Base-by-base conservation (phyloP, 2,888 invertebrate genomes). In the Choristoneura rosaceana region DNA sequence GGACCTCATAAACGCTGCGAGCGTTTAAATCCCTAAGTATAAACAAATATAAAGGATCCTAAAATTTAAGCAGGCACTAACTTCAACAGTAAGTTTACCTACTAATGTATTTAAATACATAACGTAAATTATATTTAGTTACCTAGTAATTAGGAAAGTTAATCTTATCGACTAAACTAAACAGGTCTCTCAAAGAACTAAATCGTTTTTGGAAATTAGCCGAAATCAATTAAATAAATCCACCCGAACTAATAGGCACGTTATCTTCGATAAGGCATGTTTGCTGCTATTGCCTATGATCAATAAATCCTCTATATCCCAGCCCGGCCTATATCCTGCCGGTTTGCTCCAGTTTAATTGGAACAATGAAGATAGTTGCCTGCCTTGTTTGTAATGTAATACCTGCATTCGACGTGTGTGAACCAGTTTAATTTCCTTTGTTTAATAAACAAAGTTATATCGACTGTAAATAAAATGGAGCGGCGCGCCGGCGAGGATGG, bases 351-450 rank as follows among this genome's bases (percentile, higher is more conserved):
- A 87, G 85, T 87, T 89, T 84, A 80, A 82, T 83, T 79, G 81
- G 84, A 84, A 90, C 89, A 89, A 88, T 87, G 79, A 84, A 85
- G 86, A 86, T 86, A 84, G 86, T 89, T 86, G 92, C 91, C 89
- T 90, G 86, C 90, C 78, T 78, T 88, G 83, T 77, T 69, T 73
- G 68, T 69, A 69, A 73, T 73, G 68, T 69, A 69, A 73, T 73
- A 69, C 73, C 62, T 69, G 73, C 64, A 69, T 59, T 73, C 87
- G 90, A 90, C 90, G 91, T 91, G 88, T 91, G 90, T 86, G 88
- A 90, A 89, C 89, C 85, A 87, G 87, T 89, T 90, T 87, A 88
- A 86, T 87, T 88, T 83, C 82, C 85, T 83, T 86, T 87, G 84
- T 84, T 87, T 84, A 84, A 87, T 84, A 81, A 85, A 83, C 79